Conservation (phyloP, 2,888 invertebrate genomes). For the Mesoligia furuncula region DNA sequence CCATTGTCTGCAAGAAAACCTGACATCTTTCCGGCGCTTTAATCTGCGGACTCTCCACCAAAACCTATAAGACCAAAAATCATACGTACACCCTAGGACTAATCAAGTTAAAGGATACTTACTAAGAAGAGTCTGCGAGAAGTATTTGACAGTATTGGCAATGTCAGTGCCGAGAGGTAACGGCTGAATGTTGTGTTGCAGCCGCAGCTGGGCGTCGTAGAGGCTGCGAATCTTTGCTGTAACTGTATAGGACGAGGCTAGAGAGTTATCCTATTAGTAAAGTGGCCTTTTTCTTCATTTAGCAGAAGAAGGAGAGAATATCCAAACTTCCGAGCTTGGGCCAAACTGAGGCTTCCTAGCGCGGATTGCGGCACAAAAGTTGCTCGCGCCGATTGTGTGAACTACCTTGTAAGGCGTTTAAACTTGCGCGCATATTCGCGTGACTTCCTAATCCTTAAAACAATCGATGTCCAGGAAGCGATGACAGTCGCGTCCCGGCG, state of each 20-base stretch:
- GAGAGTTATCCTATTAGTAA: slow-evolving; percentile 30
- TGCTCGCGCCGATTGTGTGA: background rate
- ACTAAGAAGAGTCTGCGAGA: slow-evolving; percentile 99
- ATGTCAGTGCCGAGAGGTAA: slow-evolving; percentile 98
- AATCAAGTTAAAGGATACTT: slow-evolving; percentile 81
- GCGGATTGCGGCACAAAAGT: background rate
- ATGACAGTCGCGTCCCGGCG: background rate
- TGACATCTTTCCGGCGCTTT: background rate
- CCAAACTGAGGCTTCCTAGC: background rate
- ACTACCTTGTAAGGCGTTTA: background rate
- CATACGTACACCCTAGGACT: background rate
- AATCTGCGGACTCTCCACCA: background rate
- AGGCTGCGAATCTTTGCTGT: slow-evolving; percentile 99
- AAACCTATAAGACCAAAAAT: background rate
- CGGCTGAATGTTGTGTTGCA: slow-evolving; percentile 97
- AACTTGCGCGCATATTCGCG: background rate
- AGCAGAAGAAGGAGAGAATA: background rate
- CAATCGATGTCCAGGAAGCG: too few relatives aligned
- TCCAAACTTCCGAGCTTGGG: background rate
- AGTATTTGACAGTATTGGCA: slow-evolving; percentile 99
- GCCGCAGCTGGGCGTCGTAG: slow-evolving; percentile 98
- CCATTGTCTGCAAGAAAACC: background rate
- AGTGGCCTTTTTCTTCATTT: slow-evolving; percentile 18
- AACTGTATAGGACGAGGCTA: slow-evolving; percentile 90
- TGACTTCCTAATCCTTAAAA: background rate